Base-by-base conservation (phyloP, 2,113 vertebrate genomes). In the Labeo rohita region DNA sequence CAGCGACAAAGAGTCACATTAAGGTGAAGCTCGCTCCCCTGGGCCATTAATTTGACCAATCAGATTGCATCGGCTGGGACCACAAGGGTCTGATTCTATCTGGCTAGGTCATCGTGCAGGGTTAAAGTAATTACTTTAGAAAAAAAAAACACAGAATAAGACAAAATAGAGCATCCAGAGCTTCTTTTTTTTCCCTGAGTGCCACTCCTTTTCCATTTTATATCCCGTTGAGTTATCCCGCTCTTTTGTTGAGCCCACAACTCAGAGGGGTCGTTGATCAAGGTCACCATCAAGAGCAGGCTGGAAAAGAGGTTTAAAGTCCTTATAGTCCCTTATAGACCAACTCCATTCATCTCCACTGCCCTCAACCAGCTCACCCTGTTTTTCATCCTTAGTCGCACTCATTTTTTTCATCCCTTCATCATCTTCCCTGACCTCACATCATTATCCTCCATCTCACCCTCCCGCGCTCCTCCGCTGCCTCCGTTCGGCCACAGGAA, bases 71-170 rank as follows among this genome's bases (percentile, higher is more conserved):
- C 91, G 89, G 89, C 91, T 90, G 49, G 88, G 92, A 90, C 91
- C 92, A 90, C 91, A 93, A 92, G 89, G 89, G 88, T 92, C 91
- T 91, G 93, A 96, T 95, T 96, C 94, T 92, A 96, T 95, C 94
- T 93, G 91, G 87, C 92, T 92, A 91, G 94, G 94, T 95, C 95
- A 95, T 91, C 87, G 88, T 88, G 87, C 84, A 85, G 90, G 93
- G 95, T 95, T 93, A 96, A 95, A 94, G 94, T 94, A 95, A 96
- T 96, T 95, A 95, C 94, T 94, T 92, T 87, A 89, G 93, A 94
- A 94, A 94, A 28, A 28, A 93, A 86, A 88, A 86, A 73, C 78
- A 89, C 34, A 84, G 84, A 86, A 91, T 75, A 92, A 90, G 91
- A 92, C 72, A 54, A 85, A 90, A 89, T 90, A 88, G 85, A 84